Conservation (phyloP, 2,888 invertebrate genomes). For the Morpho deidamia region DNA sequence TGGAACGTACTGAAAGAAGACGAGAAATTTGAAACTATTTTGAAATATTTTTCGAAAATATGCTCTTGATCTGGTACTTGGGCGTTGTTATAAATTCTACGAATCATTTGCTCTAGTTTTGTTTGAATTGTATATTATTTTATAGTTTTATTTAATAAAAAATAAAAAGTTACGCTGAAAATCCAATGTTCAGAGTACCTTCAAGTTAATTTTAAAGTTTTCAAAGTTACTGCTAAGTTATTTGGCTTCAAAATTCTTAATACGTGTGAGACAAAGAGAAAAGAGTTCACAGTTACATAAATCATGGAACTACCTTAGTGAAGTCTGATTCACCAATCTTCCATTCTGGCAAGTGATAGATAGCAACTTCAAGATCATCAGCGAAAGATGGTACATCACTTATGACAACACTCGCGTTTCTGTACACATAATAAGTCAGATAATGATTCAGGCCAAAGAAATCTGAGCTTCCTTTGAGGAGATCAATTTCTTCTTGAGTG, state of each 20-base stretch:
- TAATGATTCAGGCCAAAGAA: slow-evolving; percentile 2
- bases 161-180: too few relatives aligned
- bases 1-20: slow-evolving; percentile 52
- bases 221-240: too few relatives aligned
- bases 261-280: background rate
- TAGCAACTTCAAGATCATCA: background rate
- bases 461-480: background rate
- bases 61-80: too few relatives aligned
- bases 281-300: background rate
- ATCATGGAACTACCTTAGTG: background rate
- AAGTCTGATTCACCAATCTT: background rate
- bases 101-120: too few relatives aligned
- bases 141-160: too few relatives aligned
- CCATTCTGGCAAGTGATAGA: background rate
- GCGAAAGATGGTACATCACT: background rate
- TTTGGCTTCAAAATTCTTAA: background rate
- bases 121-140: too few relatives aligned
- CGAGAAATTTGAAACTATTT: too few relatives aligned
- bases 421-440: background rate
- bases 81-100: too few relatives aligned
- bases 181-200: too few relatives aligned
- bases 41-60: too few relatives aligned
- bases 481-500: background rate
- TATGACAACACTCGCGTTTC: background rate
- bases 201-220: too few relatives aligned